A percentile compares a stretch with the other conserved stretches of the same genome.
phyloP scores from a whole-genome alignment of 2,888 invertebrate species.

The Calameuta filiformis region DNA sequence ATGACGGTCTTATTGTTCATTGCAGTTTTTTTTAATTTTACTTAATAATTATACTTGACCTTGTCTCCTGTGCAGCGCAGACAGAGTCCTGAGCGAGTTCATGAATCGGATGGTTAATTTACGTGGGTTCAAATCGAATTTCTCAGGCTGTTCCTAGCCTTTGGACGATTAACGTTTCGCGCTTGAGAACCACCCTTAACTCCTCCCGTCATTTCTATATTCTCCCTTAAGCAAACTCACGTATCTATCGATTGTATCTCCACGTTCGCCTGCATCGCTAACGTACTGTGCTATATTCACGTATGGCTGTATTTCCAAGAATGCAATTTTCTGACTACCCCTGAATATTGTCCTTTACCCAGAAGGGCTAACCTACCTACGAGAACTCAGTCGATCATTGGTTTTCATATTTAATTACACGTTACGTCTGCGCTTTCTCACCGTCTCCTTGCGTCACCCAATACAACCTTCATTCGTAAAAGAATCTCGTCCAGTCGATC shows the following conservation, averaged over 20 bases:
- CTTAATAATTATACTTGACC: not conserved
- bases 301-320: not conserved
- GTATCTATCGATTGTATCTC: not conserved
- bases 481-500: not conserved
- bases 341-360: not conserved
- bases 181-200: not conserved
- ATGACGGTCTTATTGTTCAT: too few species aligned
- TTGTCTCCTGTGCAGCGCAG: not conserved
- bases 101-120: not conserved
- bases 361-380: not conserved
- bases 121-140: not conserved
- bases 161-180: slow-evolving; percentile 2
- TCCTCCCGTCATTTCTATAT: not conserved
- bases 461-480: not conserved
- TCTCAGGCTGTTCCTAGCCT: not conserved
- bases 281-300: not conserved
- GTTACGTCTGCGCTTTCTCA: not conserved
- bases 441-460: not conserved
- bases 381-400: not conserved
- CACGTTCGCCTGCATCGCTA: not conserved
- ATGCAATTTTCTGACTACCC: not conserved
- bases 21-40: not conserved
- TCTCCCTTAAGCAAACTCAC: not conserved
- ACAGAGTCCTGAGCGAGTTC: not conserved
- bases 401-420: not conserved